phyloP scores from a whole-genome alignment of 2,113 vertebrate species.

The Sorex araneus region DNA sequence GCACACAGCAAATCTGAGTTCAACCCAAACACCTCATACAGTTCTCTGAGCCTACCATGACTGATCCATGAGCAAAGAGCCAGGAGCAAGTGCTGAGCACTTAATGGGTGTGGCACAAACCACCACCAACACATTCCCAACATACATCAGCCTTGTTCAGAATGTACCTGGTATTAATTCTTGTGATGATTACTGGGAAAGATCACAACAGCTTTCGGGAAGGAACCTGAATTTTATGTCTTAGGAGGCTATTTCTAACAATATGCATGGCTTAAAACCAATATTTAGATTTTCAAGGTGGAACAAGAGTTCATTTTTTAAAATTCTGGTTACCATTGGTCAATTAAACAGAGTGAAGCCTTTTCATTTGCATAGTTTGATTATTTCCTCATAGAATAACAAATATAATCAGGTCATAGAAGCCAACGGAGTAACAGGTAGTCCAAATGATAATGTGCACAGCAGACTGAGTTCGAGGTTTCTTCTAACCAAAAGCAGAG shows the following conservation, averaged over 20 bases:
- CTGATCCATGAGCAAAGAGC: neutral
- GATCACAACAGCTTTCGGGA: constrained; percentile 68
- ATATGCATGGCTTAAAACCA: constrained; percentile 82
- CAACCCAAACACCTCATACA: neutral
- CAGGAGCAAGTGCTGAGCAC: neutral
- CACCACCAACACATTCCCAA: neutral
- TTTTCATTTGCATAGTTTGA: neutral
- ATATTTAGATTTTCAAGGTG: constrained; percentile 68
- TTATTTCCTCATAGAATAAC: constrained; percentile 4
- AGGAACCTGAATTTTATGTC: constrained; percentile 66
- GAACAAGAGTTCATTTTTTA: constrained; percentile 32
- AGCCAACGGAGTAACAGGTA: constrained; percentile 14
- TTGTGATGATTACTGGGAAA: constrained; percentile 74
- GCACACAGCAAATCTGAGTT: neutral
- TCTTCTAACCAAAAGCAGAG: neutral
- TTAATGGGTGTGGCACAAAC: no score
- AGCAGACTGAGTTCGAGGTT: neutral
- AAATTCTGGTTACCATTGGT: constrained; percentile 31
- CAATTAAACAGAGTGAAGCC: neutral
- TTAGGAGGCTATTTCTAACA: constrained; percentile 77
- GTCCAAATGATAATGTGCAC: neutral
- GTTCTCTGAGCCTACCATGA: neutral
- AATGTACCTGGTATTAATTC: constrained; percentile 79
- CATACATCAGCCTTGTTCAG: constrained; percentile 75
- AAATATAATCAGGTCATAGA: constrained; percentile 53